Evolutionary conservation across 2,888 invertebrate species (phyloP).

Genomic region (Drymonia ruficornis): DNA sequence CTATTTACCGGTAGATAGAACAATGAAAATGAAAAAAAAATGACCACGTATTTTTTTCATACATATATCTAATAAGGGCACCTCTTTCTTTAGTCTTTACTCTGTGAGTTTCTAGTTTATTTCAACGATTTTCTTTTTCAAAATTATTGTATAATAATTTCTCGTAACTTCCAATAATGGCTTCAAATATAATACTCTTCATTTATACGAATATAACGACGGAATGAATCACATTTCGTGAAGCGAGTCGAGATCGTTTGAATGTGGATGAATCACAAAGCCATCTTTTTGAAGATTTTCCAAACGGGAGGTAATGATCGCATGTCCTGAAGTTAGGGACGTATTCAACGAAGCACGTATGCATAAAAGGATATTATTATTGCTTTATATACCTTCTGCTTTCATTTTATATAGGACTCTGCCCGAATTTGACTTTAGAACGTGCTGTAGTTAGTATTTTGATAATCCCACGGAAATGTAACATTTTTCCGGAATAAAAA

Average conservation of each 20-base stretch:
- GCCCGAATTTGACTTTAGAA: too few relatives aligned
- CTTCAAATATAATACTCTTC: background rate
- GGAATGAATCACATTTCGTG: background rate
- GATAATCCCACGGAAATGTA: too few relatives aligned
- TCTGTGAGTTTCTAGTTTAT: too few relatives aligned
- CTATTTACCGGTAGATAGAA: too few relatives aligned
- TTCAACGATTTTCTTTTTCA: background rate
- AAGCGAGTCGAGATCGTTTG: background rate
- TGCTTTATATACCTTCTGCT: background rate
- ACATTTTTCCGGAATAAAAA: too few relatives aligned
- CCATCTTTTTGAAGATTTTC: slow-evolving; percentile 5
- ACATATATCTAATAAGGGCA: too few relatives aligned
- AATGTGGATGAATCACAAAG: background rate
- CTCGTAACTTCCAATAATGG: background rate
- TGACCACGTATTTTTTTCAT: too few relatives aligned
- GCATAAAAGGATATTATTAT: background rate
- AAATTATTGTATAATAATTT: background rate
- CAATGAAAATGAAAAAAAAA: too few relatives aligned
- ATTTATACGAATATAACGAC: background rate
- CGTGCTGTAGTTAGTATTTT: too few relatives aligned
- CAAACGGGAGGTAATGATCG: slow-evolving; percentile 1
- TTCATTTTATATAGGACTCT: too few relatives aligned
- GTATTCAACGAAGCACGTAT: background rate
- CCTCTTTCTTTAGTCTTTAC: too few relatives aligned
- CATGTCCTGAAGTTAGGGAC: background rate